phyloP scores from a whole-genome alignment of 2,888 invertebrate genomes.

The Drosophila niveifrons region DNA sequence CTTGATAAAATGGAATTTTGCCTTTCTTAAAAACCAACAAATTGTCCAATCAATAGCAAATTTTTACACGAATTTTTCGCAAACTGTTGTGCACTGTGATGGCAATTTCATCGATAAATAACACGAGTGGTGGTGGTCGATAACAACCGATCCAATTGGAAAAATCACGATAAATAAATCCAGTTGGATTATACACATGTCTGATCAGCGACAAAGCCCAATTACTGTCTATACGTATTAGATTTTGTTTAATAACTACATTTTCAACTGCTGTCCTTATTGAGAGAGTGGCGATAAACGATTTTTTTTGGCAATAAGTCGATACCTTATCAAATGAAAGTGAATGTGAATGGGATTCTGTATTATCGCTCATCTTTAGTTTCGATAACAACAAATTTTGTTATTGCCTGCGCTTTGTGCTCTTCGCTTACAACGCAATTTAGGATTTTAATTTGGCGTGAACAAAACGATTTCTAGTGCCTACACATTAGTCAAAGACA shows the following conservation, averaged over 20 bases:
- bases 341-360: not conserved
- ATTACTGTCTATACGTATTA: too few relatives aligned
- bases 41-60: conserved; percentile 61
- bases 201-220: too few relatives aligned
- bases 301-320: not conserved
- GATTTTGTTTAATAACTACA: too few relatives aligned
- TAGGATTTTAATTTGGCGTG: conserved; percentile 22
- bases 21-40: conserved; percentile 34
- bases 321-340: conserved; percentile 11
- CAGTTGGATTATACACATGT: too few relatives aligned
- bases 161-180: not conserved
- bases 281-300: not conserved
- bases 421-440: conserved; percentile 54
- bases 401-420: conserved; percentile 35
- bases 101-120: conserved; percentile 63
- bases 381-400: conserved; percentile 46
- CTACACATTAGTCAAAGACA: conserved; percentile 19
- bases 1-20: conserved; percentile 30
- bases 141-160: not conserved
- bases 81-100: conserved; percentile 76
- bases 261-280: not conserved
- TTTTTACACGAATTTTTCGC: conserved; percentile 71
- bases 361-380: conserved; percentile 20
- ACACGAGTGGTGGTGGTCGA: conserved; percentile 40
- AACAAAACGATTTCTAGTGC: conserved; percentile 28